These are phyloP conservation scores for Holcopasites calliopsidis DNA, from an alignment of 1,140 invertebrate species.

Conservation along the genomic window DNA sequence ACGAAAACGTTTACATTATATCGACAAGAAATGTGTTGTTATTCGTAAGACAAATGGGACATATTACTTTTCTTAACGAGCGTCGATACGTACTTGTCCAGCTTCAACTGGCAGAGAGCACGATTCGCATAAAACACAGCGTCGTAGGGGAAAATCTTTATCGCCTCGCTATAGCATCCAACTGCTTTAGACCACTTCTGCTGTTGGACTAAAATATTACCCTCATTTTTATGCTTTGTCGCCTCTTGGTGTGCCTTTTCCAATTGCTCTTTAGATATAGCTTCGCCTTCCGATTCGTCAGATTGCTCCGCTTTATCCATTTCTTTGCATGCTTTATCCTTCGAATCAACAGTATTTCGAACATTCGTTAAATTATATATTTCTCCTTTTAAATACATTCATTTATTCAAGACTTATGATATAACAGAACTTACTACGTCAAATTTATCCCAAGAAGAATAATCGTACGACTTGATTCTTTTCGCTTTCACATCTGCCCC, in stretches of 20 bases:
- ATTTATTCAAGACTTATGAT: background rate
- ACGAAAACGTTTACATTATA: too few relatives aligned
- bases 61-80: too few relatives aligned
- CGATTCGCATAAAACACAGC: conserved; percentile 92
- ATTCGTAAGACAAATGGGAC: too few relatives aligned
- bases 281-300: conserved; percentile 80
- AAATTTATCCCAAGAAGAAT: conserved; percentile 89
- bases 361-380: background rate
- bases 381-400: background rate
- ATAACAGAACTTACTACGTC: conserved; percentile 83
- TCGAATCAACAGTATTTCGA: conserved; percentile 30
- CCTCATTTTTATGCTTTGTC: conserved; percentile 81
- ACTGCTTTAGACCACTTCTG: conserved; percentile 90
- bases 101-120: conserved; percentile 92
- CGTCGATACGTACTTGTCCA: conserved; percentile 86
- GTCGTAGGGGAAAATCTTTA: conserved; percentile 88
- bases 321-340: conserved; percentile 87
- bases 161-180: conserved; percentile 88
- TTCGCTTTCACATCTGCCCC: conserved; percentile 62
- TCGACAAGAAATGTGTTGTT: too few relatives aligned
- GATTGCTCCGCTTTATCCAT: conserved; percentile 82
- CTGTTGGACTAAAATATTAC: conserved; percentile 90
- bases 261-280: conserved; percentile 82
- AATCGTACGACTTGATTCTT: conserved; percentile 83
- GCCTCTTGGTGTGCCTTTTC: conserved; percentile 78